phyloP scores from a whole-genome alignment of 2,113 vertebrate genomes.

The Ceyx margarethae region DNA sequence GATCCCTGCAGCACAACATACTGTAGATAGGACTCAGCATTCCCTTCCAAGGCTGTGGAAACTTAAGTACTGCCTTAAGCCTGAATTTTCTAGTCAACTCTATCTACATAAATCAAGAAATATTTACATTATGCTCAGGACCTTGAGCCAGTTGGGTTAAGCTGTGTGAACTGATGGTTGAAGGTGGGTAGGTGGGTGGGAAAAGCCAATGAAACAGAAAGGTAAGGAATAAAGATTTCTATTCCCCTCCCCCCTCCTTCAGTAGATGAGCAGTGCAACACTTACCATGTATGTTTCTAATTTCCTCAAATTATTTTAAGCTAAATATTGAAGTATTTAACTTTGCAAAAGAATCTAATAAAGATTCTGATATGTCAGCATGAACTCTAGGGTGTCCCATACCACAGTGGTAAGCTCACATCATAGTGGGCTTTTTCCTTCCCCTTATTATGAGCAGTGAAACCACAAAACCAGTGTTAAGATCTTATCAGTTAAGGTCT shows the following conservation, averaged over 20 bases:
- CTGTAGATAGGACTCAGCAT: accelerated
- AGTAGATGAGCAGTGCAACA: neutral
- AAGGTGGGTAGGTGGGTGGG: neutral
- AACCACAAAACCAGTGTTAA: constrained; percentile 20
- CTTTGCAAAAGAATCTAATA: neutral
- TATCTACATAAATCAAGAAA: neutral
- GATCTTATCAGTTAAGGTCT: neutral
- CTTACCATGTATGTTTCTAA: neutral
- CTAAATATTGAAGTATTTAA: neutral
- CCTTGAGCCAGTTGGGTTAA: neutral
- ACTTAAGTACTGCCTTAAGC: neutral
- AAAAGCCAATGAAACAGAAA: neutral
- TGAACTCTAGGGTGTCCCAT: neutral
- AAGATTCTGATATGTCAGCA: neutral
- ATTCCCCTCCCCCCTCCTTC: neutral
- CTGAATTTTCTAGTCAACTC: neutral
- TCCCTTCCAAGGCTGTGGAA: neutral
- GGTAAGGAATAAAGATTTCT: neutral
- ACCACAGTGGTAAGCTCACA: neutral
- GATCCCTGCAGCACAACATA: neutral
- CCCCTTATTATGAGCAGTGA: neutral
- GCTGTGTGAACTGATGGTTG: neutral
- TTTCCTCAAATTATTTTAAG: neutral
- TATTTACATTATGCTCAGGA: accelerated
- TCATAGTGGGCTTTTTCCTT: neutral